Percentiles rank a stretch among this genome's conserved stretches.
Conservation (phyloP, 2,888 invertebrate species). For the Lasioglossum oenotherae region DNA sequence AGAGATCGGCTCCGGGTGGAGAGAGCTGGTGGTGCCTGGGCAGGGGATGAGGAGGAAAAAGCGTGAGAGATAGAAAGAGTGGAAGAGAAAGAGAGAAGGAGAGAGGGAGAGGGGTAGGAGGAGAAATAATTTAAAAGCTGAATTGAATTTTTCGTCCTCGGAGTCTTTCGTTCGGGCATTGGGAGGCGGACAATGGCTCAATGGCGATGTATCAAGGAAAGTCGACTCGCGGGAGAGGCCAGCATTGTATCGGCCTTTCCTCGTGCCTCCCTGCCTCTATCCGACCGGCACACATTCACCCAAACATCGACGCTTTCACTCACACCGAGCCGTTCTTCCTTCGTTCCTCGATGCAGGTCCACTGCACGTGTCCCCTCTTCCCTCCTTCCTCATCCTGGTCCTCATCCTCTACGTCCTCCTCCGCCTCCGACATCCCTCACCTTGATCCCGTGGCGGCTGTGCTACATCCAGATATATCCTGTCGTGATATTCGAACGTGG, state of each 20-base stretch:
- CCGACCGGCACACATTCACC: conserved; percentile 58
- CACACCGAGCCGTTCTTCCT: conserved; percentile 45
- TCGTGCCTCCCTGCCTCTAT: conserved; percentile 69
- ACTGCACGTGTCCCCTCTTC: conserved; percentile 48
- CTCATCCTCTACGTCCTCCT: neutral
- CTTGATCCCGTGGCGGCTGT: conserved; percentile 66
- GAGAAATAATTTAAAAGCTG: conserved; percentile 84
- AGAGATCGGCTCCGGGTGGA: conserved; percentile 43
- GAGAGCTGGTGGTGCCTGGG: neutral
- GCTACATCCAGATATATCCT: conserved; percentile 54
- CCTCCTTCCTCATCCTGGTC: neutral
- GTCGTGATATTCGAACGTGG: conserved; percentile 39
- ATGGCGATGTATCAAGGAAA: conserved; percentile 85
- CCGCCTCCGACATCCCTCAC: conserved; percentile 43
- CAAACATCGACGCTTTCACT: conserved; percentile 60
- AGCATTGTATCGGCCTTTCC: conserved; percentile 84
- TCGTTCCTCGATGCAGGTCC: conserved; percentile 58
- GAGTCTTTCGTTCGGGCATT: conserved; percentile 84
- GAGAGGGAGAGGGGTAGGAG: conserved; percentile 56
- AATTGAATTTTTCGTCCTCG: conserved; percentile 84
- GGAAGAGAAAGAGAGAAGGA: conserved; percentile 31
- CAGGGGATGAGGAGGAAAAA: conserved; percentile 39
- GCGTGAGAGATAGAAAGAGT: conserved; percentile 48
- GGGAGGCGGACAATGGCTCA: conserved; percentile 84
- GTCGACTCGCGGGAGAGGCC: conserved; percentile 84